Conservation (phyloP, 2,888 invertebrate genomes). For the Cosmia trapezina region DNA sequence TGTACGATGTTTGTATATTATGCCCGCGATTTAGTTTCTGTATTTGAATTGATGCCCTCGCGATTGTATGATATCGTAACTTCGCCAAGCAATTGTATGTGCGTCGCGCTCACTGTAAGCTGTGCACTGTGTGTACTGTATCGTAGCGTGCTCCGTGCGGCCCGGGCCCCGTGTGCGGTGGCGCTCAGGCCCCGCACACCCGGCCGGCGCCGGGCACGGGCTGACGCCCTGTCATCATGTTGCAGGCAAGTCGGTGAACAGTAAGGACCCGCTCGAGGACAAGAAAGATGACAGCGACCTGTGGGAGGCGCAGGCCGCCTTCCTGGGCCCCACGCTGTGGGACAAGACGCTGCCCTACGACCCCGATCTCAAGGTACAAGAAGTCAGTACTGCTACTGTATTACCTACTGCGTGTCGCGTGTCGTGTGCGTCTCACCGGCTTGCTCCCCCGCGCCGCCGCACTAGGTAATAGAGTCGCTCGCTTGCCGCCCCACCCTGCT, state of each 20-base stretch:
- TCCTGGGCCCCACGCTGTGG: constrained; percentile 98
- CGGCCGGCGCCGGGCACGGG: constrained; percentile 61
- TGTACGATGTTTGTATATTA: constrained; percentile 31
- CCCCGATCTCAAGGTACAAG: constrained; percentile 98
- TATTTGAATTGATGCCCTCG: constrained; percentile 33
- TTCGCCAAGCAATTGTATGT: constrained; percentile 32
- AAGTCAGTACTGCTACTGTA: constrained; percentile 90
- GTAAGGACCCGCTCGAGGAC: constrained; percentile 92
- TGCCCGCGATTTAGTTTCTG: constrained; percentile 30
- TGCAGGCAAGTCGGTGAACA: constrained; percentile 92
- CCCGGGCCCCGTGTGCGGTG: constrained; percentile 54
- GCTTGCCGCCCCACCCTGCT: constrained; percentile 43
- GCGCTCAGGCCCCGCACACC: constrained; percentile 48
- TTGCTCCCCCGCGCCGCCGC: constrained; percentile 66
- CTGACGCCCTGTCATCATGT: constrained; percentile 85
- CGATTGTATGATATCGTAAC: constrained; percentile 27
- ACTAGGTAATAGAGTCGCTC: constrained; percentile 84
- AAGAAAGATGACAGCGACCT: constrained; percentile 96
- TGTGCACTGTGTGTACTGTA: constrained; percentile 40
- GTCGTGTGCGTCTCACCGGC: constrained; percentile 76
- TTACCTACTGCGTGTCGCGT: constrained; percentile 86
- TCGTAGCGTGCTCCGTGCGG: constrained; percentile 1
- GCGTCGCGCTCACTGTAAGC: constrained; percentile 15
- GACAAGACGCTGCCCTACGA: constrained; percentile 98
- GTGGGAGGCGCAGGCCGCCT: constrained; percentile 98